Evolutionary conservation across 2,797 vertebrate genomes (phyloP).

Genomic region (Erethizon dorsatum): DNA sequence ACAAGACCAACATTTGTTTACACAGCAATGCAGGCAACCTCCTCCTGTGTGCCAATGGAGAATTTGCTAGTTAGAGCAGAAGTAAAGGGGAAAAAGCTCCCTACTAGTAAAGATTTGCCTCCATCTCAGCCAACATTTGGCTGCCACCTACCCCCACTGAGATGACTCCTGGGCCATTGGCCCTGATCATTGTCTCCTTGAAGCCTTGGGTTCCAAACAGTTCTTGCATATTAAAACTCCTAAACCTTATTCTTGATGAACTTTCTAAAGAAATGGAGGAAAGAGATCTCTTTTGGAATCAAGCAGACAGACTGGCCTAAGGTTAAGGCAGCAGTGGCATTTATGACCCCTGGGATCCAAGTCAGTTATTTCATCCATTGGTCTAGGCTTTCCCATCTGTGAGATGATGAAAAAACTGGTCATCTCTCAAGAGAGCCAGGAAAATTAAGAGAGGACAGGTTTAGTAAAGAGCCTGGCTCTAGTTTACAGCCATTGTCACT

Average conservation of each 20-base stretch:
- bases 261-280: neutral
- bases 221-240: neutral
- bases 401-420: neutral
- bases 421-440: neutral
- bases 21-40: neutral
- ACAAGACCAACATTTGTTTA: neutral
- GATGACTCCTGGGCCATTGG: neutral
- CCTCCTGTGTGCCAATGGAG: neutral
- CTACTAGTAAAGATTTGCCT: neutral
- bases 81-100: neutral
- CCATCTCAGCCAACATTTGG: neutral
- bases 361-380: neutral
- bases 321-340: neutral
- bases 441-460: neutral
- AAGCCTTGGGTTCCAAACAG: neutral
- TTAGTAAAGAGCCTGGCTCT: neutral
- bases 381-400: neutral
- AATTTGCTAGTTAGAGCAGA: constrained; percentile 23
- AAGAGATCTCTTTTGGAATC: constrained; percentile 11
- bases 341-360: neutral
- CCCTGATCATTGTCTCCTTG: neutral
- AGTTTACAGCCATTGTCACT: neutral
- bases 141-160: neutral
- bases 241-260: neutral
- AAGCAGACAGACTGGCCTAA: neutral